These are phyloP conservation scores for Cochlearius cochlearius DNA, from an alignment of 2,113 vertebrate genomes.

Conservation along the genomic window DNA sequence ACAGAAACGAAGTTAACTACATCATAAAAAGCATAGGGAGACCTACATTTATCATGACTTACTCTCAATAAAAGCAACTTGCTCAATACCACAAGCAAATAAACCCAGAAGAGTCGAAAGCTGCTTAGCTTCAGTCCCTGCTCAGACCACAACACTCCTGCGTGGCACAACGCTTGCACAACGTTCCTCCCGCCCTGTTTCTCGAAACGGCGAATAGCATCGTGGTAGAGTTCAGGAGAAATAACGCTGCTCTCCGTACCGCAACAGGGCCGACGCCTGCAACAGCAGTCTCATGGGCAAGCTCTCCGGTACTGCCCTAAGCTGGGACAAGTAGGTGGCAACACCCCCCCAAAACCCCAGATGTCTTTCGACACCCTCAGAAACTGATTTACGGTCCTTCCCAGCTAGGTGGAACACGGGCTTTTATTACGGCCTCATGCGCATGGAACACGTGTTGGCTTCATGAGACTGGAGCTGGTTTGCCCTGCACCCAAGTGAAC, in stretches of 20 bases:
- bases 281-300: accelerated
- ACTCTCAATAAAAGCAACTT: not conserved
- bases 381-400: not conserved
- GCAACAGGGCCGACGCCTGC: not conserved
- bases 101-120: not conserved
- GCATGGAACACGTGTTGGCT: not conserved
- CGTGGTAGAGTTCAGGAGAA: not conserved
- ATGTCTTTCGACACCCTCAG: not conserved
- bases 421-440: accelerated
- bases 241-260: accelerated
- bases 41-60: not conserved
- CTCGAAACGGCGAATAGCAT: not conserved
- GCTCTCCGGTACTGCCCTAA: not conserved
- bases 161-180: not conserved
- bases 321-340: not conserved
- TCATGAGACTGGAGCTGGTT: accelerated
- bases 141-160: not conserved
- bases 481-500: not conserved
- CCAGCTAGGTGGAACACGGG: not conserved
- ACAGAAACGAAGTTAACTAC: not conserved
- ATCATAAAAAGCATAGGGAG: not conserved
- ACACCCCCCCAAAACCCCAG: accelerated
- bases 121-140: not conserved
- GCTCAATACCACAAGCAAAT: not conserved
- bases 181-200: accelerated